These are phyloP conservation scores for Melanostigma gelatinosum DNA, from an alignment of 2,113 vertebrate species.

Conservation along the genomic window DNA sequence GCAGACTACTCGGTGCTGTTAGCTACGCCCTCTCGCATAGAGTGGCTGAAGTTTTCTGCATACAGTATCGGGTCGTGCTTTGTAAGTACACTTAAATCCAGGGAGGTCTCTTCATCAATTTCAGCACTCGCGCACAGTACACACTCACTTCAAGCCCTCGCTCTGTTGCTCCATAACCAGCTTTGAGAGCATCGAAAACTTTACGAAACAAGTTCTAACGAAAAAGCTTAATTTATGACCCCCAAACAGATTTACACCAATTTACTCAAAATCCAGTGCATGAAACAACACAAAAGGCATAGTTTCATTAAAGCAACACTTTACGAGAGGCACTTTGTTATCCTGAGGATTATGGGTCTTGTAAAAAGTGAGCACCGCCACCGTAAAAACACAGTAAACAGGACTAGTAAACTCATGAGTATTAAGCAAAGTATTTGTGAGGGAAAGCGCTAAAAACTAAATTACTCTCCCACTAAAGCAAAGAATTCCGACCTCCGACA, in stretches of 20 bases:
- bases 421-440: constrained; percentile 52
- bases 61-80: constrained; percentile 62
- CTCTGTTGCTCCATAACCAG: constrained; percentile 42
- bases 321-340: constrained; percentile 64
- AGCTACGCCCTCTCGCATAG: constrained; percentile 70
- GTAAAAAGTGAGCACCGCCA: constrained; percentile 67
- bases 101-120: constrained; percentile 69
- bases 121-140: constrained; percentile 22
- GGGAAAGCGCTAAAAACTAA: constrained; percentile 42
- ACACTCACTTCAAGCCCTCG: constrained; percentile 38
- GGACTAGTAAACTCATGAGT: constrained; percentile 50
- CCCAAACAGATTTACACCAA: constrained; percentile 65
- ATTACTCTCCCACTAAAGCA: constrained; percentile 33
- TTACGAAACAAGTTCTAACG: constrained; percentile 50
- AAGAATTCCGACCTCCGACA: constrained; percentile 18
- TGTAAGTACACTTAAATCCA: constrained; percentile 62
- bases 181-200: constrained; percentile 33
- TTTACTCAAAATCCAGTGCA: constrained; percentile 52
- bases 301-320: constrained; percentile 57
- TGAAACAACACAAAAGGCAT: constrained; percentile 56
- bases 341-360: constrained; percentile 63
- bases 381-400: constrained; percentile 63
- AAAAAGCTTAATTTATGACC: constrained; percentile 56
- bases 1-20: constrained; percentile 74
- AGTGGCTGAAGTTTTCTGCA: constrained; percentile 57